These are phyloP conservation scores for Heterodera schachtii DNA, from an alignment of 1,140 invertebrate species.

Conservation along the genomic window DNA sequence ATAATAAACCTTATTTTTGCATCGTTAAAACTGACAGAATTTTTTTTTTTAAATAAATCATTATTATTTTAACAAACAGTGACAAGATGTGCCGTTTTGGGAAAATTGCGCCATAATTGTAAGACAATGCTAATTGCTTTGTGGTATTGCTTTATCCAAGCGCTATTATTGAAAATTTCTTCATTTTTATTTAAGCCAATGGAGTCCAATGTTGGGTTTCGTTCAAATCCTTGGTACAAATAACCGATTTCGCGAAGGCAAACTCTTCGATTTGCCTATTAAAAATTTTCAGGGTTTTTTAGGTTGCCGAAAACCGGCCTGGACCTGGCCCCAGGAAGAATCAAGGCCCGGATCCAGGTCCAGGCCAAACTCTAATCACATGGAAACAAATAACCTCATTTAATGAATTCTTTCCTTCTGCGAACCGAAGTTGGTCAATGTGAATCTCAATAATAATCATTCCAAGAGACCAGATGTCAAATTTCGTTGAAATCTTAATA, in stretches of 20 bases:
- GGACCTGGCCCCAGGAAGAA: too few relatives aligned
- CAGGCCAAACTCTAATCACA: too few relatives aligned
- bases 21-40: too few relatives aligned
- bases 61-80: not conserved
- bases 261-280: not conserved
- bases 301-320: too few relatives aligned
- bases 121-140: not conserved
- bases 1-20: too few relatives aligned
- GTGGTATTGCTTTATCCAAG: not conserved
- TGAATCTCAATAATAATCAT: not conserved
- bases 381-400: not conserved
- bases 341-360: too few relatives aligned
- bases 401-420: not conserved
- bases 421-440: not conserved
- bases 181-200: not conserved
- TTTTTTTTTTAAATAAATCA: too few relatives aligned
- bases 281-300: not conserved
- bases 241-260: not conserved
- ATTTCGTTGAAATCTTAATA: not conserved
- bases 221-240: not conserved
- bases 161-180: not conserved
- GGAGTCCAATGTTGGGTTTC: not conserved
- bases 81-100: not conserved
- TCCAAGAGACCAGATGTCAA: not conserved
- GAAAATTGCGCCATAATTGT: not conserved